Base-by-base conservation (phyloP, 2,888 invertebrate genomes). In the Nasonia oneida region DNA sequence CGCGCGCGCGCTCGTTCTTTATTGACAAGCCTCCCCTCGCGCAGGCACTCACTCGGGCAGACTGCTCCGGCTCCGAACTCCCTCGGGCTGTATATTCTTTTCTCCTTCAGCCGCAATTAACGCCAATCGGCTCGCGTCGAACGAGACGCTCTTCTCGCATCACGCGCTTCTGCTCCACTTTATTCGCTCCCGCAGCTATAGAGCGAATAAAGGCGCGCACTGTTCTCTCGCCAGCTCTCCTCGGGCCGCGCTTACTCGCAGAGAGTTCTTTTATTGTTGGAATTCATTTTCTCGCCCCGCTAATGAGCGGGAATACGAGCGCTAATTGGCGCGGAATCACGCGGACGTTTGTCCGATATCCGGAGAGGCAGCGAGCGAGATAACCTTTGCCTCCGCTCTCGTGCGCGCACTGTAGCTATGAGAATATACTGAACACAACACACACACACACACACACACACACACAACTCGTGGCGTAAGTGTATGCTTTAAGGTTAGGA, bases 91-190 rank as follows among this genome's bases (percentile, higher is more conserved):
- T 37, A n/a, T 61, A 37, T 61, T 61, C 77, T 85, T 53, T 79
- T 79, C 82, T 79, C 83, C 86, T 86, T 86, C 81, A 77, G 70
- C n/a, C 3, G 33, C 81, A 84, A 86, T 86, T 86, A 86, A 78
- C 81, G 86, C 77, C 86, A 86, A 86, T 86, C 83, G 86, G 18
- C 80, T 84, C 61, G 84, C 64, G 50, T 84, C 74, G 73, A 50
- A 23, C 75, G 70, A 75, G 81, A 70, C 42, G 15, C 18, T n/a
- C 57, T 61, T 15, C 67, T 79, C 50, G 81, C 85, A 79, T 86
- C 82, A 83, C 86, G 86, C 83, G 86, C 83, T 42, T 6, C 67
- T 73, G 18, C 81, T 74, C 29, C 29, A 23, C 33, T 29, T 15
- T 29, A 15, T 33, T 67, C 29, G 29, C 15, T 67, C 12, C 23